A percentile compares a stretch with the other conserved stretches of the same genome.
Conservation (phyloP, 2,113 vertebrate species). For the Cynocephalus volans region DNA sequence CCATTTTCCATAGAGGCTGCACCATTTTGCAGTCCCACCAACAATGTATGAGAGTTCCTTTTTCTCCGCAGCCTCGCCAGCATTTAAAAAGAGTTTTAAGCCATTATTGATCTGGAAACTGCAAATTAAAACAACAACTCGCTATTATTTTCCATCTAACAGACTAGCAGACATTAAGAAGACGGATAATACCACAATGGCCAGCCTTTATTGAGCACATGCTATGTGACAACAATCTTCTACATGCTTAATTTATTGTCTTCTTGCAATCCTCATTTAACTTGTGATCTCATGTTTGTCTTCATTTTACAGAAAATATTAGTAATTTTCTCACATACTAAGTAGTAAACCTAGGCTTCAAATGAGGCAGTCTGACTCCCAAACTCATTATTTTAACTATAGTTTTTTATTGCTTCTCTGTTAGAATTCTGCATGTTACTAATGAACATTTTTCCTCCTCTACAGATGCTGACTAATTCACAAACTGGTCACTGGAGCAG, state of each 20-base stretch:
- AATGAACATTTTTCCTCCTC: not conserved
- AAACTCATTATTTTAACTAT: not conserved
- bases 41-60: too few relatives aligned
- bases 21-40: too few relatives aligned
- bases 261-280: not conserved
- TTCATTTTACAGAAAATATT: not conserved
- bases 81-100: not conserved
- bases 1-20: too few relatives aligned
- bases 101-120: constrained; percentile 2
- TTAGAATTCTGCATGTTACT: not conserved
- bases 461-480: not conserved
- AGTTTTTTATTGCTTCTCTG: not conserved
- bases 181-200: not conserved
- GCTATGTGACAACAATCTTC: too few relatives aligned
- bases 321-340: not conserved
- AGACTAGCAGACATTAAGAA: not conserved
- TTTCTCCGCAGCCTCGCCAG: too few relatives aligned
- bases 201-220: not conserved
- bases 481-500: not conserved
- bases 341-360: not conserved
- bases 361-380: not conserved
- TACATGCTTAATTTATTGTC: not conserved
- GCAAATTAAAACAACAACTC: constrained; percentile 12
- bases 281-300: not conserved
- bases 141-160: not conserved